Conservation (phyloP, 2,888 invertebrate genomes). For the Nomada fabriciana region DNA sequence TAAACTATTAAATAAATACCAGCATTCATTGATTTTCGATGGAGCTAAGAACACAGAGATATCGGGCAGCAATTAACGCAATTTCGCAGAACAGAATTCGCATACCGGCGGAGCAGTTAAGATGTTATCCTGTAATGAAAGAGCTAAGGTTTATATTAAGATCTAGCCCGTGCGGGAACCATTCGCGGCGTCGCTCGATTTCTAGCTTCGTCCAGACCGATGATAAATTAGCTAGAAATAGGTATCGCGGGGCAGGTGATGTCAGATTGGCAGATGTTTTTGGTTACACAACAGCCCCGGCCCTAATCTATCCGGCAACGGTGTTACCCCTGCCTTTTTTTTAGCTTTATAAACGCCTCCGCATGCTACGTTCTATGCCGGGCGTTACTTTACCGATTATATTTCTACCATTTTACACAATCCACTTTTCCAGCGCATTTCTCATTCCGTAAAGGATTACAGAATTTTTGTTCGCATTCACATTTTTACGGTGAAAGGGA, state of each 20-base stretch:
- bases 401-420: not conserved
- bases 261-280: constrained; percentile 81
- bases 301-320: constrained; percentile 58
- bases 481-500: too few relatives aligned
- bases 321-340: constrained; percentile 60
- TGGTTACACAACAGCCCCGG: constrained; percentile 68
- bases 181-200: constrained; percentile 37
- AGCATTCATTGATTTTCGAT: not conserved
- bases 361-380: not conserved
- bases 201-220: constrained; percentile 51
- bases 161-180: constrained; percentile 39
- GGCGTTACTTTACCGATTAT: not conserved
- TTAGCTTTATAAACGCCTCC: constrained; percentile 22
- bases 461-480: too few relatives aligned
- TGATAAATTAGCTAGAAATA: constrained; percentile 79
- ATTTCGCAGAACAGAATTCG: constrained; percentile 47
- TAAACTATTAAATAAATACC: constrained; percentile 5
- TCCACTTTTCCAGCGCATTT: not conserved
- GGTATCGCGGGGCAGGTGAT: constrained; percentile 80
- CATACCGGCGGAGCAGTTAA: constrained; percentile 74
- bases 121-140: constrained; percentile 80
- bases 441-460: too few relatives aligned
- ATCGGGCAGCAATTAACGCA: constrained; percentile 29
- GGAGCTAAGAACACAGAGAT: not conserved
- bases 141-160: constrained; percentile 52